A percentile compares a stretch with the other conserved stretches of the same genome.
phyloP scores from a whole-genome alignment of 2,113 vertebrate genomes.

The Spheniscus mendiculus region DNA sequence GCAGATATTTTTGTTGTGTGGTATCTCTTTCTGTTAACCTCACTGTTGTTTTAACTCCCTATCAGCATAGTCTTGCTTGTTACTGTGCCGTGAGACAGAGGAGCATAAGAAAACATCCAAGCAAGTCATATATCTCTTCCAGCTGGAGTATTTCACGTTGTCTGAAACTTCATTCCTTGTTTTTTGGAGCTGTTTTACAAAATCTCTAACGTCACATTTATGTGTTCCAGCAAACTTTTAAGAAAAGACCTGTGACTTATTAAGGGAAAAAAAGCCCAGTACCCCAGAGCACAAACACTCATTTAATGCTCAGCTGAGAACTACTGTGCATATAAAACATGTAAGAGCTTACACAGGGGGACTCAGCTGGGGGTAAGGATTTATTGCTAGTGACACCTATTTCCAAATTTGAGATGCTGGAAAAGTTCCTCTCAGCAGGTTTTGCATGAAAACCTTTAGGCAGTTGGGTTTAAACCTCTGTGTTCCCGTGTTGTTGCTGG shows the following conservation, averaged over 20 bases:
- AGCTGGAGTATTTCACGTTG: conserved; percentile 8
- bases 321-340: not conserved
- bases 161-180: not conserved
- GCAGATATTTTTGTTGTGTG: not conserved
- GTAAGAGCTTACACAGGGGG: not conserved
- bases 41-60: not conserved
- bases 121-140: not conserved
- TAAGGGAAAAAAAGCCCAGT: not conserved
- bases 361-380: not conserved
- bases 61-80: not conserved
- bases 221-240: conserved; percentile 7
- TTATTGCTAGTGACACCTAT: not conserved
- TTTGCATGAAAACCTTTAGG: not conserved
- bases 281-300: not conserved
- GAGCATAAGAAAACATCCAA: not conserved
- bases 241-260: conserved; percentile 16
- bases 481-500: not conserved
- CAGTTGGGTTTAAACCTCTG: not conserved
- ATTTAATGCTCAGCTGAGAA: not conserved
- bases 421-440: not conserved
- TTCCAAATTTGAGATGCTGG: not conserved
- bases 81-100: not conserved
- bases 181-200: conserved; percentile 7
- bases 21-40: not conserved
- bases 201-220: not conserved